These are phyloP conservation scores for Cartodere bifasciata DNA, from an alignment of 2,888 invertebrate genomes.

Conservation along the genomic window DNA sequence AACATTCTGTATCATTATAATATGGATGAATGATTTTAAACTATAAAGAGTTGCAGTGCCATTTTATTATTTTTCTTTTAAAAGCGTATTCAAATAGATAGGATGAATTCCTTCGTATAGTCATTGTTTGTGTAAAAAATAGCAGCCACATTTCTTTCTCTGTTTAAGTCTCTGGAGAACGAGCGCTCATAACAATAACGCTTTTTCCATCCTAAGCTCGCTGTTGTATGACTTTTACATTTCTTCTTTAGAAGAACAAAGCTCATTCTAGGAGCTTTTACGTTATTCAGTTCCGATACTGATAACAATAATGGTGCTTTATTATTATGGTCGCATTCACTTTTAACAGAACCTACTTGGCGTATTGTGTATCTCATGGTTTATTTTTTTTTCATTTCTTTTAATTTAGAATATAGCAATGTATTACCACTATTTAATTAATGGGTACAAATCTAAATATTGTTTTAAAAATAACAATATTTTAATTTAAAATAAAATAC, in stretches of 20 bases:
- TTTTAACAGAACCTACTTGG: constrained; percentile 10
- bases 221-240: constrained; percentile 34
- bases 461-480: no score
- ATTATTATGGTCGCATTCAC: constrained; percentile 28
- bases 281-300: constrained; percentile 33
- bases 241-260: constrained; percentile 33
- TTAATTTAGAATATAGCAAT: no score
- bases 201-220: constrained; percentile 31
- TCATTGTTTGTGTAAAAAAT: constrained; percentile 33
- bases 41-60: no score
- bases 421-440: no score
- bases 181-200: constrained; percentile 28
- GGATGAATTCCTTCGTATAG: constrained; percentile 26
- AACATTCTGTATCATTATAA: no score
- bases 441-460: no score
- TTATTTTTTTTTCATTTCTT: no score
- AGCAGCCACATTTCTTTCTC: constrained; percentile 34
- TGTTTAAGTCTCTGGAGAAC: constrained; percentile 28
- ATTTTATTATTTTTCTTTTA: constrained; percentile 27
- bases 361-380: neutral
- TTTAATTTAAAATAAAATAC: no score
- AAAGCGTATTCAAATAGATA: constrained; percentile 22
- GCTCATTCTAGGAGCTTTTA: constrained; percentile 33
- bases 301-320: constrained; percentile 31
- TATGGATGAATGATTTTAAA: no score